phyloP scores from a whole-genome alignment of 2,888 invertebrate genomes.

The Euzophera pinguis region DNA sequence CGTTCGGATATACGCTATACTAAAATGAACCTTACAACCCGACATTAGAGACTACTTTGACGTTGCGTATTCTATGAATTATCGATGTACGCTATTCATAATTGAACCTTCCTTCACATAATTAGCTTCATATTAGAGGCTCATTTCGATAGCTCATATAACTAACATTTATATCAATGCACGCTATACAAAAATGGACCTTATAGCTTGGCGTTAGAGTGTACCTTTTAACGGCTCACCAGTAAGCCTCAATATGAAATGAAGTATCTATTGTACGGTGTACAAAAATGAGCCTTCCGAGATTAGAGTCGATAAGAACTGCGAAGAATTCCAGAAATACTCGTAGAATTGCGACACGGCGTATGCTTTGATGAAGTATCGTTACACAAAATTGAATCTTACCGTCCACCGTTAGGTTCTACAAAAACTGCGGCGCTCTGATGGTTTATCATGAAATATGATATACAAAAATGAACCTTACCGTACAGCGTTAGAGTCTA shows the following conservation, averaged over 20 bases:
- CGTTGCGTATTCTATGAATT: too few relatives aligned
- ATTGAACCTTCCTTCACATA: not conserved
- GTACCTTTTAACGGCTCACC: not conserved
- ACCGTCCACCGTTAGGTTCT: conserved; percentile 4
- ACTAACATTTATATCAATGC: not conserved
- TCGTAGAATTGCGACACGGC: too few relatives aligned
- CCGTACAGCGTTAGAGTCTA: too few relatives aligned
- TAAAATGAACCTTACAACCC: too few relatives aligned
- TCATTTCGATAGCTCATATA: too few relatives aligned
- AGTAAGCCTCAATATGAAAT: not conserved
- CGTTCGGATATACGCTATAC: too few relatives aligned
- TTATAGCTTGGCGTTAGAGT: not conserved
- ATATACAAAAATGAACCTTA: too few relatives aligned
- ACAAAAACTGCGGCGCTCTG: conserved; percentile 46
- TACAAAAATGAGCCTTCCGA: not conserved
- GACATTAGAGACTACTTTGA: too few relatives aligned
- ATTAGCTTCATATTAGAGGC: too few relatives aligned
- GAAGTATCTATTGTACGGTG: not conserved
- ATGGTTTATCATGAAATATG: too few relatives aligned
- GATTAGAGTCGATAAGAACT: not conserved
- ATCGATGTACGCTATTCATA: not conserved
- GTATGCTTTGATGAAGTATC: too few relatives aligned
- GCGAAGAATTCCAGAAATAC: not conserved
- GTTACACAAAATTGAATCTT: not conserved
- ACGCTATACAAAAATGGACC: not conserved